Evolutionary conservation across 2,888 invertebrate genomes (phyloP), one percentile per base, ranked within the genome.

Genomic region (Caenorhabditis zanzibari): DNA sequence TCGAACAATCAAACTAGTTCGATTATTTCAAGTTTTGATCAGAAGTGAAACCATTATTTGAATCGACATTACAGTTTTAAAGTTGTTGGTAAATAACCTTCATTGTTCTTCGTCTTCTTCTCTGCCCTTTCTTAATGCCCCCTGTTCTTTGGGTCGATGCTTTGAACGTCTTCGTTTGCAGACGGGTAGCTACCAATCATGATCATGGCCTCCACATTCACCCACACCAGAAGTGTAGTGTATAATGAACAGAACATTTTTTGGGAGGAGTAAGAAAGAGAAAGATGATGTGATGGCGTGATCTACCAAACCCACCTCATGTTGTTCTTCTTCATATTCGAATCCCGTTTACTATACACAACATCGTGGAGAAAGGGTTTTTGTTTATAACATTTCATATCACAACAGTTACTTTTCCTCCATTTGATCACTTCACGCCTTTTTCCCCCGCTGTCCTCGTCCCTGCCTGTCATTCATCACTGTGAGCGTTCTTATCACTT

Each of bases 261-360:
- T 66, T 38, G 66, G 64, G 41, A 64, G 74, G 54, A 74, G 63
- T 54, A 74, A 54, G 14, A 14, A 14, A 54, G 26, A 52, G n/a
- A 56, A 14, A 28, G 73, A 73, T 75, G 64, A 75, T 75, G 66
- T 75, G 76, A 76, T 76, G 76, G 76, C 76, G 76, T 76, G 76
- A 76, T 76, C 76, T 76, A 32, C 22, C 73, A 52, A 63, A 24
- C 63, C 74, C 52, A 63, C 54, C 41, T 35, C 47, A 54, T 54
- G 64, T 44, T 49, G 52, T 47, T 49, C 47, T 75, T n/a, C n/a
- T n/a, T 32, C 32, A 32, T 54, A 73, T 64, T 52, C 22, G 14
- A 52, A 52, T 38, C 68, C 26, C 38, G 54, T 68, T 38, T 68
- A 68, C 68, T 68, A 66, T 54, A 74, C 9, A 56, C 56, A 71